A percentile compares a stretch with the other conserved stretches of the same genome.
These are phyloP conservation scores for Allophyes oxyacanthae DNA, from an alignment of 2,888 invertebrate species.

Conservation along the genomic window DNA sequence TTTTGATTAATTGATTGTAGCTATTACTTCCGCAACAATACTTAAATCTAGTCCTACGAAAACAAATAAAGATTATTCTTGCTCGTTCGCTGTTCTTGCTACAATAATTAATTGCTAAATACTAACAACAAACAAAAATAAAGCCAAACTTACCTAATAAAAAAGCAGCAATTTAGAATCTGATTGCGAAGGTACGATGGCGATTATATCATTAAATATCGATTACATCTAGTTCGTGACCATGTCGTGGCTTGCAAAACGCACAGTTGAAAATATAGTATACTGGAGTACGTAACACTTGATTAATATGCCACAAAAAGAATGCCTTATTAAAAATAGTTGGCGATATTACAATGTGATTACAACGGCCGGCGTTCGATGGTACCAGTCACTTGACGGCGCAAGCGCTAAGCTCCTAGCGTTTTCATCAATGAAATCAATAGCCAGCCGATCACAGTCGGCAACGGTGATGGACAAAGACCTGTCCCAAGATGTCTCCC, in stretches of 20 bases:
- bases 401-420: constrained; percentile 21
- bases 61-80: not conserved
- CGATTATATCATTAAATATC: constrained; percentile 45
- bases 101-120: too few species aligned
- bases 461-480: too few species aligned
- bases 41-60: too few species aligned
- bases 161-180: constrained; percentile 3
- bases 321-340: constrained; percentile 57
- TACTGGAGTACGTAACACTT: constrained; percentile 55
- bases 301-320: constrained; percentile 59
- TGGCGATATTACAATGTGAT: constrained; percentile 50
- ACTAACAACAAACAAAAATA: not conserved
- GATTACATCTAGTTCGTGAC: constrained; percentile 48
- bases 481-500: too few species aligned
- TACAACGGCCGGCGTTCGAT: constrained; percentile 49
- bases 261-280: constrained; percentile 29
- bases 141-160: not conserved
- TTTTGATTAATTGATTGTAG: too few species aligned
- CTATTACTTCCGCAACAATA: too few species aligned
- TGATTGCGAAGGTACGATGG: constrained; percentile 30
- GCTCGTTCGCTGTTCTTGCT: too few species aligned
- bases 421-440: constrained; percentile 11
- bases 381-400: constrained; percentile 57
- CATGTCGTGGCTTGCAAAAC: constrained; percentile 49
- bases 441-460: too few species aligned